Evolutionary conservation across 2,888 invertebrate genomes (phyloP).

Genomic region (Lordiphosa andalusiaca): DNA sequence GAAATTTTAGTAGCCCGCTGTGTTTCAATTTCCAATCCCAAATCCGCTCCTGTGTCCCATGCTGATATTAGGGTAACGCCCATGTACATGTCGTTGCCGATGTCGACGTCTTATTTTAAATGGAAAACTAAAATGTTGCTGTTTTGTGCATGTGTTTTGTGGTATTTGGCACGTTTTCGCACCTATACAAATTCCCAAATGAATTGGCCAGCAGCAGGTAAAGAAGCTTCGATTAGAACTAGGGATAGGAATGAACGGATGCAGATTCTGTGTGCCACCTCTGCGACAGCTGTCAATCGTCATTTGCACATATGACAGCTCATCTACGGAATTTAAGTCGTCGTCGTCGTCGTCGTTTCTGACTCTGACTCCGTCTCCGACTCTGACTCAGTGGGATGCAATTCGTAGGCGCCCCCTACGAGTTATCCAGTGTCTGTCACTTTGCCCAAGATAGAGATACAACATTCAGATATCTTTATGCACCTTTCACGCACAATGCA

Average conservation of each 20-base stretch:
- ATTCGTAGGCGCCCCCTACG: constrained; percentile 73
- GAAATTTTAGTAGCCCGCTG: neutral
- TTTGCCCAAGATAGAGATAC: constrained; percentile 65
- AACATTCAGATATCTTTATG: constrained; percentile 70
- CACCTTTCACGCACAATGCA: constrained; percentile 75
- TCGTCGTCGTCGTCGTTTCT: constrained; percentile 35
- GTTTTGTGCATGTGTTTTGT: constrained; percentile 24
- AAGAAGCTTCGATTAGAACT: constrained; percentile 22
- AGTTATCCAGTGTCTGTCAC: constrained; percentile 56
- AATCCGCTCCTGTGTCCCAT: constrained; percentile 35
- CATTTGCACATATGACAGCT: constrained; percentile 66
- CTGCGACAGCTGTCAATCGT: constrained; percentile 75
- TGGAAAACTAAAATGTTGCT: constrained; percentile 41
- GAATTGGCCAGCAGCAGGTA: constrained; percentile 60
- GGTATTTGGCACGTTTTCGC: constrained; percentile 71
- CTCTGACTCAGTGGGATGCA: constrained; percentile 73
- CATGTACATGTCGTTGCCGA: constrained; percentile 52
- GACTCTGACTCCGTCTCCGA: constrained; percentile 22
- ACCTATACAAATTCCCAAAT: constrained; percentile 57
- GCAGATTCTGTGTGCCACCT: constrained; percentile 16
- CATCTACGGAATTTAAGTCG: constrained; percentile 70
- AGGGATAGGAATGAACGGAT: constrained; percentile 19
- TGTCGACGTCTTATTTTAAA: constrained; percentile 62
- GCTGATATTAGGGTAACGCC: constrained; percentile 69
- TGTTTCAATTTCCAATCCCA: constrained; percentile 7